A percentile compares a stretch with the other conserved stretches of the same genome.
phyloP scores from a whole-genome alignment of 2,797 vertebrate genomes.

The Chelon labrosus region DNA sequence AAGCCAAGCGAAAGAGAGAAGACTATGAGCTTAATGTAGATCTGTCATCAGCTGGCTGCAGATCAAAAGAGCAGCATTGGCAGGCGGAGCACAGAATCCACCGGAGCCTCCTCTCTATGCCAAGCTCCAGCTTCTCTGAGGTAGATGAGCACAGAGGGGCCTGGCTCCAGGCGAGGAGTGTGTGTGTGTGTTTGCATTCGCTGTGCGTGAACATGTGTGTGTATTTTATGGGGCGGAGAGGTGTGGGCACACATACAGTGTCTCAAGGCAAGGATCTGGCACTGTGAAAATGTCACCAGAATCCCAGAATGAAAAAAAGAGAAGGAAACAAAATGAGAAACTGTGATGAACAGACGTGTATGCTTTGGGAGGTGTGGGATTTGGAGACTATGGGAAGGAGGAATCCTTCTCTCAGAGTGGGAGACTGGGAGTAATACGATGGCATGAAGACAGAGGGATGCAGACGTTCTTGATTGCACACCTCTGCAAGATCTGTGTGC shows the following conservation, averaged over 20 bases:
- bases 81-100: slow-evolving; percentile 76
- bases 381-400: slow-evolving; percentile 46
- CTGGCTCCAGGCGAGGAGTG: slow-evolving; percentile 64
- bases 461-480: slow-evolving; percentile 28
- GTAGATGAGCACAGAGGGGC: slow-evolving; percentile 65
- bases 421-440: slow-evolving; percentile 51
- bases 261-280: slow-evolving; percentile 76
- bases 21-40: slow-evolving; percentile 79
- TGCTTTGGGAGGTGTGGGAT: slow-evolving; percentile 72
- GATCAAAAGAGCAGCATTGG: slow-evolving; percentile 83
- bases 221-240: slow-evolving; percentile 46
- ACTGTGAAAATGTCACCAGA: slow-evolving; percentile 79
- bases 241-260: slow-evolving; percentile 64
- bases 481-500: slow-evolving; percentile 37
- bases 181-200: slow-evolving; percentile 38
- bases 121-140: slow-evolving; percentile 71
- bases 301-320: slow-evolving; percentile 55
- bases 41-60: slow-evolving; percentile 82
- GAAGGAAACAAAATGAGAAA: slow-evolving; percentile 35
- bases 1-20: slow-evolving; percentile 47
- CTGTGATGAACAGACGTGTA: slow-evolving; percentile 64
- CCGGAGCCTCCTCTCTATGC: slow-evolving; percentile 70
- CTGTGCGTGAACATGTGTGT: slow-evolving; percentile 11
- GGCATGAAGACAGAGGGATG: slow-evolving; percentile 44
- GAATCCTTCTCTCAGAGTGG: slow-evolving; percentile 45